phyloP scores from a whole-genome alignment of 2,113 vertebrate genomes.

The Plotosus lineatus region DNA sequence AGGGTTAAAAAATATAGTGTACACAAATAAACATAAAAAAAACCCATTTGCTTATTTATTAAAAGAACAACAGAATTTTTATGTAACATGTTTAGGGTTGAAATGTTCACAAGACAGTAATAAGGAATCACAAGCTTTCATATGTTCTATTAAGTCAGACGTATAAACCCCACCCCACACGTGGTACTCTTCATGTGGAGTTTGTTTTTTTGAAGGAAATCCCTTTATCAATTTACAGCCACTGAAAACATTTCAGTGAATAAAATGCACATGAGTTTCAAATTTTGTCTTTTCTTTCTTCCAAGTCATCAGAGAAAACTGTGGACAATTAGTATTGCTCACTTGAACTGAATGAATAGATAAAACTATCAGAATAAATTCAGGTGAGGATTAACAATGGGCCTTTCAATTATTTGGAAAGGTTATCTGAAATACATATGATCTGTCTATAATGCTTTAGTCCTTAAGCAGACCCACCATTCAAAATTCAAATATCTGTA shows the following conservation, averaged over 20 bases:
- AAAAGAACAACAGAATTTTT: neutral
- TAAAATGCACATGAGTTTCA: neutral
- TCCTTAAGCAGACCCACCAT: too few species aligned
- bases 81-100: neutral
- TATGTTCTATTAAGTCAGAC: neutral
- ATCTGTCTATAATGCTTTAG: conserved; percentile 2
- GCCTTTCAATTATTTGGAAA: neutral
- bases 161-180: neutral
- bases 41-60: neutral
- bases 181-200: neutral
- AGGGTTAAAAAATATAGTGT: too few species aligned
- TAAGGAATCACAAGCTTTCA: neutral
- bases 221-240: neutral
- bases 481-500: too few species aligned
- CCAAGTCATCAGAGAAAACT: neutral
- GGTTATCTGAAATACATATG: neutral
- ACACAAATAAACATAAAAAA: neutral
- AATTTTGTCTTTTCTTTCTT: neutral
- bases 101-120: neutral
- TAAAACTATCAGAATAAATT: conserved; percentile 4
- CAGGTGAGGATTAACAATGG: neutral
- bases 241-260: conserved; percentile 18
- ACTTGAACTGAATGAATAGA: neutral
- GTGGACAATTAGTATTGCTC: neutral
- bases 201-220: neutral